Evolutionary conservation across 2,113 vertebrate species (phyloP), one percentile per base, ranked within the genome.

Genomic region (Tetrax tetrax): DNA sequence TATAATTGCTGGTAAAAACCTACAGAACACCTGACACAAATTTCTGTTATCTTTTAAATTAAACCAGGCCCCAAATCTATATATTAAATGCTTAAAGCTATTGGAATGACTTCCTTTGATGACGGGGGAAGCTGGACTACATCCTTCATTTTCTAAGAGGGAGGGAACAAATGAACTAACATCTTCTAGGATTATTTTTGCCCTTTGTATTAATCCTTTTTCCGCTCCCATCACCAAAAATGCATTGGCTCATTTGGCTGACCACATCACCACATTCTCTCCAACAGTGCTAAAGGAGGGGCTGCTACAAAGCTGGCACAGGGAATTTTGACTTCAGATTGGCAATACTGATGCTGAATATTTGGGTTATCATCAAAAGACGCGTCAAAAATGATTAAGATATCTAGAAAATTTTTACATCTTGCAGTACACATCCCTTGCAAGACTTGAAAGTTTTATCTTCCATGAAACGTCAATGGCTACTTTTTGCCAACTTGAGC

Each of bases 41-140:
- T 84, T 86, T 77, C 54, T 91, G 10, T 71, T 28, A 47, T 54
- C 25, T 77, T 57, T 74, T 10, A 93, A 87, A 85, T 61, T 69
- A 86, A 88, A 90, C 13, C 22, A 80, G n/a, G 33, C 7, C 31
- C 47, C 56, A 83, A 83, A 81, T 64, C 13, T 63, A 37, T 45
- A 23, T 33, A 83, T 56, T 0, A 79, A 95, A 72, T 70, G 7
- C 27, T 75, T 84, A 19, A 84, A 95, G 64, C 61, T 89, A 75
- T 76, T 85, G 37, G 68, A 97, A 97, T 95, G 54, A 82, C 54
- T 94, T 90, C 69, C 68, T 91, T 79, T 95, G 87, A 91, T 94
- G 94, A 96, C 74, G 35, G 9, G 20, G 24, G 50, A 96, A 71
- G 48, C 25, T 95, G 61, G 77, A 93, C 10, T 50, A 17, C 9